Evolutionary conservation across 2,113 vertebrate genomes (phyloP).

Genomic region (Ahaetulla prasina): DNA sequence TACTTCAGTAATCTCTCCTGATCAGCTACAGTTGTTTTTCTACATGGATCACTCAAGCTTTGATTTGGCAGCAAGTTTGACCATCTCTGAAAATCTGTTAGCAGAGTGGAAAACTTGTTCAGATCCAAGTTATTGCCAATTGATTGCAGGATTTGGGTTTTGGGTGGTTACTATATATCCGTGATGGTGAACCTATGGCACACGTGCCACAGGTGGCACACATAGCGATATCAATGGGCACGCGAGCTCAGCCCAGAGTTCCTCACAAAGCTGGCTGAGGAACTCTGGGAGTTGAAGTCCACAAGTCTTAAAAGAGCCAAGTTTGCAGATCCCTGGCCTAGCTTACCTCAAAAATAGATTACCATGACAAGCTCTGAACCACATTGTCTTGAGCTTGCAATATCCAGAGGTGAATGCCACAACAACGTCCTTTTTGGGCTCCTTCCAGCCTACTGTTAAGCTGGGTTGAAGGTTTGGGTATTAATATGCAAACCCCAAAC

Average conservation of each 20-base stretch:
- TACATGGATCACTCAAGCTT: neutral
- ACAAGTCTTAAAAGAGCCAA: no score
- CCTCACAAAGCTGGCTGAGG: no score
- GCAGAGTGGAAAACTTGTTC: neutral
- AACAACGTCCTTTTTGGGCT: neutral
- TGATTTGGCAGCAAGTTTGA: neutral
- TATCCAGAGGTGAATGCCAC: neutral
- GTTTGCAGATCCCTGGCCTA: no score
- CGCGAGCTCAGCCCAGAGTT: no score
- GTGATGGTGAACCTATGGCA: no score
- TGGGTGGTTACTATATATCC: neutral
- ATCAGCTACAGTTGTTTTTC: neutral
- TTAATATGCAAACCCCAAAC: neutral
- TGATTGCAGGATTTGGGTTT: neutral
- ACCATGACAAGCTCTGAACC: neutral
- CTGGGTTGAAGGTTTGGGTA: neutral
- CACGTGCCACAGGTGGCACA: no score
- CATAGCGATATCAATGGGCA: no score
- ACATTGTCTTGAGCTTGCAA: neutral
- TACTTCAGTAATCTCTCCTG: neutral
- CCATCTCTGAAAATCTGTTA: neutral
- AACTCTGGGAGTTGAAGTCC: no score
- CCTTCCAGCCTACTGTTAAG: neutral
- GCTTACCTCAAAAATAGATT: neutral
- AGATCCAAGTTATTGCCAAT: neutral